Base-by-base conservation (phyloP, 2,888 invertebrate genomes). In the Spilarctia lutea region DNA sequence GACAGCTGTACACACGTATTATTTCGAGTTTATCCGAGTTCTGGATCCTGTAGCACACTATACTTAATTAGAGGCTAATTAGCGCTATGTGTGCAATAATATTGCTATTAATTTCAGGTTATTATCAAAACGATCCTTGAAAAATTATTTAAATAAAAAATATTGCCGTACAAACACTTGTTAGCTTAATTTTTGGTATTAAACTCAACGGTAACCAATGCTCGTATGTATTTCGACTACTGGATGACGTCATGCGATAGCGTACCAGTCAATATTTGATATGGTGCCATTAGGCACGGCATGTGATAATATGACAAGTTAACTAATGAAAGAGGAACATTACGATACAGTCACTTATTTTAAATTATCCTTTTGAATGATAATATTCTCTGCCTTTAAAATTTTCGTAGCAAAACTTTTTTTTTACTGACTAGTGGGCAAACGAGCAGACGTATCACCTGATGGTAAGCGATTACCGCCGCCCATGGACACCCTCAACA, bases 231-330 rank as follows among this genome's bases (percentile, higher is more conserved):
- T 80, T 84, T 86, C 81, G 85, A 87, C 90, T 89, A 86, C 87
- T 87, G 89, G 83, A 86, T 94, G 94, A 94, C 94, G 94, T 94
- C 92, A 94, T 83, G 81, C 90, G 94, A 93, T 94, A 94, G 90
- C 88, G 87, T 89, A 91, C 91, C 92, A 91, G 94, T 94, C 91
- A 94, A 94, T 95, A 94, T 94, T 94, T 94, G 94, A 94, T 94
- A 92, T 88, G 88, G 85, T 89, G 87, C 93, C 93, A 93, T 94
- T 94, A 94, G 91, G 89, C 85, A 85, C 87, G 81, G 86, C 81
- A 83, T 83, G 89, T 88, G 94, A 94, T 94, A 94, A 93, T 90
- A 88, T 81, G 86, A 87, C 92, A 91, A 93, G 93, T 93, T 93
- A 91, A 93, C 91, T 93, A 94, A 94, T 93, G 92, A 94, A 91